Conservation (phyloP, 2,888 invertebrate genomes). For the Mythimna vitellina region DNA sequence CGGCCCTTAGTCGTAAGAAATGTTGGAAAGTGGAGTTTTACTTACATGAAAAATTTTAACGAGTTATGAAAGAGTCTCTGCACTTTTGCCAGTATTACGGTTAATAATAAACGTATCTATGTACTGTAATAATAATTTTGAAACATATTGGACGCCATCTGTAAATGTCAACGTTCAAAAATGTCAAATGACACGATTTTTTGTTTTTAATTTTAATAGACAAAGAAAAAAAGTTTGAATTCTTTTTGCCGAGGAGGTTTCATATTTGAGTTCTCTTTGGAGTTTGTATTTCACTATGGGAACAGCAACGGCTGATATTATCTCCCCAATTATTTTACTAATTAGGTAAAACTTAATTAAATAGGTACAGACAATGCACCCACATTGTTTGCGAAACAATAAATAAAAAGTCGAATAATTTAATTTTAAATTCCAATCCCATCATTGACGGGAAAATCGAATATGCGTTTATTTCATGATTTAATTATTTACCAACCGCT, state of each 20-base stretch:
- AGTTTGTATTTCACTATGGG: not conserved
- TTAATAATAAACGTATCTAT: too few species aligned
- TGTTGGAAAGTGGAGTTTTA: not conserved
- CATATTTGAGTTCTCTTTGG: not conserved
- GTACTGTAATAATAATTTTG: not conserved
- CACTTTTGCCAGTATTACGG: constrained; percentile 6
- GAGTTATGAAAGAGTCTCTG: not conserved
- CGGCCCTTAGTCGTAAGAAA: too few species aligned
- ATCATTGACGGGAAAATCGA: constrained; percentile 58
- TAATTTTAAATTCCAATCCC: constrained; percentile 57
- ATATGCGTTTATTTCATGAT: constrained; percentile 58
- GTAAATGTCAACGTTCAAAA: constrained; percentile 26
- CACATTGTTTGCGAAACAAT: not conserved
- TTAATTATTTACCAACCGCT: constrained; percentile 62
- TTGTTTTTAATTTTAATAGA: constrained; percentile 2
- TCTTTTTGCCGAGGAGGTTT: constrained; percentile 7
- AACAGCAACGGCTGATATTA: not conserved
- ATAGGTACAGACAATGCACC: constrained; percentile 3
- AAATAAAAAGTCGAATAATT: constrained; percentile 36
- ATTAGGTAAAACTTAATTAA: not conserved
- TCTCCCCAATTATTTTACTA: not conserved
- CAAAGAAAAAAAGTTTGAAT: not conserved
- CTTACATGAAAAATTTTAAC: constrained; percentile 5
- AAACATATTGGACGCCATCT: not conserved
- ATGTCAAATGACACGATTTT: not conserved